Base-by-base conservation (phyloP, 2,113 vertebrate genomes). In the Lathamus discolor region DNA sequence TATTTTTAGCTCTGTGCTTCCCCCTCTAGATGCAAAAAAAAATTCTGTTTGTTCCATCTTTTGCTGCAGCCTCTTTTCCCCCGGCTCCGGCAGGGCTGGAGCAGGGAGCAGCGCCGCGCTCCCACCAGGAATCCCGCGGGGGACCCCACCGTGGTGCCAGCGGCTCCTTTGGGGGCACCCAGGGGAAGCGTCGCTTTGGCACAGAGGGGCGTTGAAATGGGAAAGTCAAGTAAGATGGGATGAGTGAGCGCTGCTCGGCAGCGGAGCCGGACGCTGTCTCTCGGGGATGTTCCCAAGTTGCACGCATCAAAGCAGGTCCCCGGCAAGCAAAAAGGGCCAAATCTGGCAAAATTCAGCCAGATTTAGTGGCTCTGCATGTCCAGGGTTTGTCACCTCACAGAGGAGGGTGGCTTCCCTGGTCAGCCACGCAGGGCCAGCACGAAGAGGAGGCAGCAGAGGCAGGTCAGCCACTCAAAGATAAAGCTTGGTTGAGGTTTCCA, bases 1-100 rank as follows among this genome's bases (percentile, higher is more conserved):
- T 98, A 98, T 98, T 98, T 98, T 98, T 98, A 98, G 98, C 98
- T 98, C 98, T 98, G 98, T 98, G 98, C 98, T 98, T 98, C 98
- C 98, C 98, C 98, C 98, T 98, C 98, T 98, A 98, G 98, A 98
- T 98, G 98, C 97, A 98, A 98, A 98, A 98, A 98, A 98, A 98
- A 98, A 98, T 98, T 97, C 98, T 98, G 98, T 98, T 98, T 98
- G 97, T 98, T 98, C 98, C 98, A 95, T 96, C 97, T 95, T 95
- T 94, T 89, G 97, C 97, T 92, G 97, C 97, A 97, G 94, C 78
- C 91, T 97, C 96, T 85, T 96, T 94, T 96, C 87, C 97, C 97
- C 87, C 76, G 31, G 97, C 92, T 95, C 94, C 94, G 72, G 91
- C 96, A 94, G 6, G 96, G 95, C 91, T 81, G 72, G 83, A 89